These are phyloP conservation scores for Drosophila phalerata DNA, from an alignment of 2,888 invertebrate genomes.

Conservation along the genomic window DNA sequence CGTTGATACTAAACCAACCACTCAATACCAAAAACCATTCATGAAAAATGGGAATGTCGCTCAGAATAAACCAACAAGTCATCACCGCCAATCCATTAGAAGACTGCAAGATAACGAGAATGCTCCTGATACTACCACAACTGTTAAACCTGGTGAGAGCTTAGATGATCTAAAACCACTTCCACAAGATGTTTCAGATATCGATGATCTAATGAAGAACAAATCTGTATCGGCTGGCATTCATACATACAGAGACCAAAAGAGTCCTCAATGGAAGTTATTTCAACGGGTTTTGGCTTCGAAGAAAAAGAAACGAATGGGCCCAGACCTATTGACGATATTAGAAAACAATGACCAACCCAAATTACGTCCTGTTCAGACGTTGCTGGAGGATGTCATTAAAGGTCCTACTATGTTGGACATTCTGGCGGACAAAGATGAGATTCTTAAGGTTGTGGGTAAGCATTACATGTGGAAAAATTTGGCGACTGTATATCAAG, in stretches of 20 bases:
- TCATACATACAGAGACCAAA: background rate
- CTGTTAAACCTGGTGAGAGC: background rate
- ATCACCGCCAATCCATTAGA: too few relatives aligned
- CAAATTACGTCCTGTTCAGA: background rate
- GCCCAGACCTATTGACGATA: constrained; percentile 7
- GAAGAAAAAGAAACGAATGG: background rate
- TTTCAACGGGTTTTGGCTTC: background rate
- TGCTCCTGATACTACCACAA: background rate
- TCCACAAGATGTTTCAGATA: background rate
- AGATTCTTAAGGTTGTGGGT: constrained; percentile 8
- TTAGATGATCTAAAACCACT: too few relatives aligned
- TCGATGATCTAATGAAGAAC: background rate
- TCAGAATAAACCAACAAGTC: too few relatives aligned
- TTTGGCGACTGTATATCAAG: constrained; percentile 21
- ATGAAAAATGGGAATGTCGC: too few relatives aligned
- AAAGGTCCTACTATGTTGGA: constrained; percentile 26
- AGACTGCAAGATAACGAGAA: too few relatives aligned
- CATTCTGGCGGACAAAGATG: background rate
- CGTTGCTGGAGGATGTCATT: constrained; percentile 24
- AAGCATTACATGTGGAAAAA: constrained; percentile 58
- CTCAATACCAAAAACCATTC: too few relatives aligned
- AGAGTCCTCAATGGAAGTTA: background rate
- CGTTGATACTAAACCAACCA: too few relatives aligned
- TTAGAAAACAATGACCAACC: background rate
- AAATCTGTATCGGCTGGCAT: background rate